Evolutionary conservation across 2,797 vertebrate genomes (phyloP).

Genomic region (Okamejei kenojei): DNA sequence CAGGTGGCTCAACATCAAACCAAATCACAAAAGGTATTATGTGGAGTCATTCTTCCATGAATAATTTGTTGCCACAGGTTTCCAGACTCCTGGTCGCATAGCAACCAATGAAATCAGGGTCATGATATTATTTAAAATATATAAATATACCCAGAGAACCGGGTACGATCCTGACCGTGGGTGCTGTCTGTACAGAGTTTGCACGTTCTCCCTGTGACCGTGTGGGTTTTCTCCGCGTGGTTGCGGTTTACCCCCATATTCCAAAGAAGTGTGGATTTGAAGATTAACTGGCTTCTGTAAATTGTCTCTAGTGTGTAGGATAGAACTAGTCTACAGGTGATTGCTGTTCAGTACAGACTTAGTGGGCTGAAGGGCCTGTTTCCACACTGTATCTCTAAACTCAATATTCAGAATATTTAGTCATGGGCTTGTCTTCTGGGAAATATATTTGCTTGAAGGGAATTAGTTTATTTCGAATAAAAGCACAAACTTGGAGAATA

Average conservation of each 20-base stretch:
- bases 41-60: not conserved
- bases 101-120: constrained; percentile 15
- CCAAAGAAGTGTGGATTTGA: too few species aligned
- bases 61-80: not conserved
- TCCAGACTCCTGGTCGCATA: not conserved
- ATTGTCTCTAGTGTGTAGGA: too few species aligned
- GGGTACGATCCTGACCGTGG: too few species aligned
- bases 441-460: not conserved
- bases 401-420: not conserved
- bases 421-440: not conserved
- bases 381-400: too few species aligned
- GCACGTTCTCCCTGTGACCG: too few species aligned
- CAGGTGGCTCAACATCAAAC: not conserved
- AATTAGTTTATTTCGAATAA: not conserved
- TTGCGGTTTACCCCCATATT: too few species aligned
- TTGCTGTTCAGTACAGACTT: too few species aligned
- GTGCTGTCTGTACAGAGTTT: too few species aligned
- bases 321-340: too few species aligned
- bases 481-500: not conserved
- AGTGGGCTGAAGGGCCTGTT: too few species aligned
- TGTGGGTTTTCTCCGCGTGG: too few species aligned
- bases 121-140: not conserved
- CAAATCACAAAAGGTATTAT: not conserved
- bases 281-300: too few species aligned
- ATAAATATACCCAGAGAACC: not conserved